Evolutionary conservation across 1,140 invertebrate genomes (phyloP).

Genomic region (Halyomorpha halys): DNA sequence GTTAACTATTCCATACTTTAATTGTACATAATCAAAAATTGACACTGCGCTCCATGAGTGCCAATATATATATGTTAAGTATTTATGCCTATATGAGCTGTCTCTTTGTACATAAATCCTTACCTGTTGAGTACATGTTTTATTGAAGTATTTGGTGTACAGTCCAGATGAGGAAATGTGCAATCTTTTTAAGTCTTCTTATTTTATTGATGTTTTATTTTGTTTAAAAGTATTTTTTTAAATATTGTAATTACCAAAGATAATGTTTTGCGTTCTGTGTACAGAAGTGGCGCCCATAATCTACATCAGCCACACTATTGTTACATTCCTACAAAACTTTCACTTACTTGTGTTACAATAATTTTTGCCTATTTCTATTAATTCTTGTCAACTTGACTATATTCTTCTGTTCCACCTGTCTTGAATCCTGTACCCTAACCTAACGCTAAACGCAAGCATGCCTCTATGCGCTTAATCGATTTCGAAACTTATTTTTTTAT

Average conservation of each 20-base stretch:
- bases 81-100: not conserved
- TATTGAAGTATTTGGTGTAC: not conserved
- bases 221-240: no score
- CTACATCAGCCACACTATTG: not conserved
- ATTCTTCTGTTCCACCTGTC: no score
- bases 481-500: constrained; percentile 11
- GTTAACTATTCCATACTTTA: constrained; percentile 9
- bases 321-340: no score
- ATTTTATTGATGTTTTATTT: not conserved
- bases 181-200: constrained; percentile 1
- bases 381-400: no score
- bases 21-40: constrained; percentile 4
- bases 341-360: no score
- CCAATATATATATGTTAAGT: constrained; percentile 3
- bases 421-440: not conserved
- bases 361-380: no score
- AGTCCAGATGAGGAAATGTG: constrained; percentile 6
- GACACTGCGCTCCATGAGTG: constrained; percentile 3
- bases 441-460: constrained; percentile 10
- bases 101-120: constrained; percentile 6
- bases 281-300: not conserved
- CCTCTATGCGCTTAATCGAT: constrained; percentile 6
- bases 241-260: constrained; percentile 5
- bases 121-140: constrained; percentile 7
- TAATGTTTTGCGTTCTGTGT: constrained; percentile 10